A percentile compares a stretch with the other conserved stretches of the same genome.
Conservation (phyloP, 1,140 invertebrate species). For the Ostrea edulis region DNA sequence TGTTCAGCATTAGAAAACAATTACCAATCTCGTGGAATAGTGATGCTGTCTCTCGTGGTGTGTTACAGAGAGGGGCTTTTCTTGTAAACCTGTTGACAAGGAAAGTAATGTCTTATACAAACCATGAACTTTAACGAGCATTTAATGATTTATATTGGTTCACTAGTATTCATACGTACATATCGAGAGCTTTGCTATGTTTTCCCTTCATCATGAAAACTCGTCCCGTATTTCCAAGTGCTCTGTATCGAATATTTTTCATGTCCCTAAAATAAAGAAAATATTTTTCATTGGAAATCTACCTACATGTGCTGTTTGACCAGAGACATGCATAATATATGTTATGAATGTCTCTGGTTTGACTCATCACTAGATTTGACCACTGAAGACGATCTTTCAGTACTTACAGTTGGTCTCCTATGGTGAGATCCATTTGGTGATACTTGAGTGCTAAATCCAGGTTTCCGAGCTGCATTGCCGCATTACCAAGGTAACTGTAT, state of each 20-base stretch:
- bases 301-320: neutral
- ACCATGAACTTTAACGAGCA: neutral
- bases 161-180: constrained; percentile 64
- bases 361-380: no score
- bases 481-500: constrained; percentile 75
- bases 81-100: constrained; percentile 64
- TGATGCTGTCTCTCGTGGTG: constrained; percentile 72
- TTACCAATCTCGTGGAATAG: constrained; percentile 79
- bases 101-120: neutral
- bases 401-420: constrained; percentile 69
- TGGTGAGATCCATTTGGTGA: constrained; percentile 69
- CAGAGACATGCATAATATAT: neutral
- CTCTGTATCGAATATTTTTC: constrained; percentile 68
- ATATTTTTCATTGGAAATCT: neutral
- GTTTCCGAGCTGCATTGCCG: constrained; percentile 70
- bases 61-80: constrained; percentile 72
- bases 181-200: constrained; percentile 74
- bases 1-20: constrained; percentile 76
- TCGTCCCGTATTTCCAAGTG: constrained; percentile 76
- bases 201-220: constrained; percentile 75
- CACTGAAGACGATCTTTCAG: neutral
- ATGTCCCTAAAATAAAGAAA: constrained; percentile 62
- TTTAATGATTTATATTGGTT: neutral
- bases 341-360: no score
- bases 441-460: constrained; percentile 70